Percentiles rank a stretch among this genome's conserved stretches.
These are phyloP conservation scores for Drosophila parvula DNA, from an alignment of 1,140 invertebrate species.

Conservation along the genomic window DNA sequence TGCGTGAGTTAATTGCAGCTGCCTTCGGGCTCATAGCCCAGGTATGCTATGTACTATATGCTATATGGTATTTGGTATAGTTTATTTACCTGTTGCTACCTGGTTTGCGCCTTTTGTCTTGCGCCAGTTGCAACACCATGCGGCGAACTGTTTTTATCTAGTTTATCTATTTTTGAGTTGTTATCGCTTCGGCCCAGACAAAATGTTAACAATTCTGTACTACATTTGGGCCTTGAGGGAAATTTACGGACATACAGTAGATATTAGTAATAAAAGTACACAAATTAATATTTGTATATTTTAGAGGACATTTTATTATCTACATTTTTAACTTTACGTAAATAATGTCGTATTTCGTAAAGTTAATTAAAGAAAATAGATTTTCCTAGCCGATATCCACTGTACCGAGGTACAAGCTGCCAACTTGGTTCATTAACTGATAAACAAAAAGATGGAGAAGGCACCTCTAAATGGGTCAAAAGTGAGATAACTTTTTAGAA, in stretches of 20 bases:
- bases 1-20: constrained; percentile 70
- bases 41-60: constrained; percentile 33
- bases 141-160: constrained; percentile 50
- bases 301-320: not conserved
- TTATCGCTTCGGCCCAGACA: constrained; percentile 40
- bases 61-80: constrained; percentile 8
- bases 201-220: constrained; percentile 57
- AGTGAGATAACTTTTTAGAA: constrained; percentile 39
- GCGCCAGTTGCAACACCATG: constrained; percentile 70
- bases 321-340: not conserved
- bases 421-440: constrained; percentile 62
- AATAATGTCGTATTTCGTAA: not conserved
- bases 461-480: constrained; percentile 36
- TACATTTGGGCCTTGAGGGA: constrained; percentile 12
- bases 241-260: constrained; percentile 13
- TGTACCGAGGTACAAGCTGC: constrained; percentile 19
- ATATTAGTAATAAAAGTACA: not conserved
- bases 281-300: not conserved
- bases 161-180: constrained; percentile 35
- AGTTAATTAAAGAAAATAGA: not conserved
- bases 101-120: constrained; percentile 48
- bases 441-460: constrained; percentile 37
- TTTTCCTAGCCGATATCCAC: not conserved
- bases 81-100: constrained; percentile 67
- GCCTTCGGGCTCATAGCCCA: constrained; percentile 44